A percentile compares a stretch with the other conserved stretches of the same genome.
Conservation (phyloP, 1,140 invertebrate genomes). For the Microplitis mediator region DNA sequence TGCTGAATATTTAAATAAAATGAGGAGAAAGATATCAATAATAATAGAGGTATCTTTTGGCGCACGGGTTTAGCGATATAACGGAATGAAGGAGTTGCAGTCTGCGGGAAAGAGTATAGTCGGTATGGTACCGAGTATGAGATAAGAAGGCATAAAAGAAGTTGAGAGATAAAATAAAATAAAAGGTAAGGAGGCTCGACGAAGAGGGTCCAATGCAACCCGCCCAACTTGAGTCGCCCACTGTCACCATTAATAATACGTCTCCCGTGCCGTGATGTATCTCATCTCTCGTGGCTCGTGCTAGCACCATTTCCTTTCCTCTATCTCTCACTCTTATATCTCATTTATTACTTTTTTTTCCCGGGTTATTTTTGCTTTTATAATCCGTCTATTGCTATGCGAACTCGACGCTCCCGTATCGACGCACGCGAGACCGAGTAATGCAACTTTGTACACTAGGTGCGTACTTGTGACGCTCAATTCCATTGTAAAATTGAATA, state of each 20-base stretch:
- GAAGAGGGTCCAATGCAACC: constrained; percentile 38
- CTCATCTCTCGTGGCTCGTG: constrained; percentile 34
- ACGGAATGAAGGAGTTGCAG: constrained; percentile 27
- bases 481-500: too few species aligned
- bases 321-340: neutral
- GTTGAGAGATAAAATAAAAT: constrained; percentile 24
- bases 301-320: constrained; percentile 29
- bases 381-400: too few species aligned
- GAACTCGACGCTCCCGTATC: too few species aligned
- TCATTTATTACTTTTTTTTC: neutral
- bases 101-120: constrained; percentile 28
- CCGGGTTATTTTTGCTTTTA: too few species aligned
- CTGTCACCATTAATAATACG: constrained; percentile 58
- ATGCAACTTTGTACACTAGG: too few species aligned
- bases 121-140: constrained; percentile 14
- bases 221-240: constrained; percentile 54
- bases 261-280: constrained; percentile 56
- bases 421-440: too few species aligned
- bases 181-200: constrained; percentile 34
- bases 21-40: neutral
- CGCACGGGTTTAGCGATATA: neutral
- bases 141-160: constrained; percentile 30
- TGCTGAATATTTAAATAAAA: too few species aligned
- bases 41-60: neutral
- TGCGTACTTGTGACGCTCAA: too few species aligned